These are phyloP conservation scores for Pelmatolapia mariae DNA, from an alignment of 2,113 vertebrate species.

Conservation along the genomic window DNA sequence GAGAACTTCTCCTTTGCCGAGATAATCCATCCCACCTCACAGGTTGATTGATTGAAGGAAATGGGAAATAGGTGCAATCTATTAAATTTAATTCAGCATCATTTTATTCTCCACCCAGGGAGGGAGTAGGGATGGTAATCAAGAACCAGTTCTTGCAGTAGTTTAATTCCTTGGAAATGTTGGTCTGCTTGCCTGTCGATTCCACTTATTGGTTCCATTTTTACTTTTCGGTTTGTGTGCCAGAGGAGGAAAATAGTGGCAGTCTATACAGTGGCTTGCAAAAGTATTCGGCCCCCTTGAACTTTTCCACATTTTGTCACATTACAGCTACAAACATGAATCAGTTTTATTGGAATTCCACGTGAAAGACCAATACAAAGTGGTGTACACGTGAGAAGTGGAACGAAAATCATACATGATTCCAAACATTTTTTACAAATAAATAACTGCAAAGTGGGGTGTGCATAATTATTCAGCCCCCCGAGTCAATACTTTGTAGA, in stretches of 20 bases:
- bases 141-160: neutral
- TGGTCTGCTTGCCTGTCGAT: neutral
- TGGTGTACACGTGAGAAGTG: neutral
- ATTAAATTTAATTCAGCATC: neutral
- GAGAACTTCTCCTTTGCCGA: neutral
- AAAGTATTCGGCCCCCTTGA: neutral
- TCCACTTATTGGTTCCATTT: neutral
- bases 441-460: fast-evolving
- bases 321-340: neutral
- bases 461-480: no score
- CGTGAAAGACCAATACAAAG: neutral
- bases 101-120: neutral
- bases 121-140: neutral
- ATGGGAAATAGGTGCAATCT: neutral
- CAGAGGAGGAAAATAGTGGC: neutral
- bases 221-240: neutral
- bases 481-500: no score
- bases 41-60: neutral
- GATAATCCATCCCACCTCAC: neutral
- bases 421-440: neutral
- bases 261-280: neutral
- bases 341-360: neutral
- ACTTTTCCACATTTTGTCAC: neutral
- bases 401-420: fast-evolving
- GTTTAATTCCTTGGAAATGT: neutral